Evolutionary conservation across 2,888 invertebrate genomes (phyloP), one percentile per base, ranked within the genome.

Genomic region (Orchestes rusci): DNA sequence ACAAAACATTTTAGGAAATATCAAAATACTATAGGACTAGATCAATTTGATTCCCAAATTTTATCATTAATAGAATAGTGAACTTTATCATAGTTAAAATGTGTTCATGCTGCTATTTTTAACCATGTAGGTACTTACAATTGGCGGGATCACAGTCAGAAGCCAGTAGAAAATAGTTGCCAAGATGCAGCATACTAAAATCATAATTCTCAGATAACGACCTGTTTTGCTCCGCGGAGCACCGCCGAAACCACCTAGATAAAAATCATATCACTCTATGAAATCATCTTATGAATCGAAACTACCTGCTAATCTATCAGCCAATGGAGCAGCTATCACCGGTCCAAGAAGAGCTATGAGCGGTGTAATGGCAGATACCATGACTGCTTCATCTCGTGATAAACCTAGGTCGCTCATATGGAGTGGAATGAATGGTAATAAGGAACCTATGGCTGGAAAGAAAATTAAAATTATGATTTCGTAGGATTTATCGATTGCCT

Each of bases 301-400:
- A 7, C 37, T 46, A 50, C 50, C 70, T 50, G 79, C 80, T 58
- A 73, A 73, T 69, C 77, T 78, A 67, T 92, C 91, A 36, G 89
- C 84, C 48, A 91, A 69, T 3, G 83, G 84, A 33, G 87, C 89
- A 4, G 81, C 77, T 20, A 89, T 66, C 2, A 86, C 70, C 0
- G 91, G 88, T 0, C 90, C 85, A 33, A 91, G 65, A 43, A 88
- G 74, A 2, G 89, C 84, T 13, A 88, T 73, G 56, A 85, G 77
- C 3, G 92, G 86, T 16, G 88, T 81, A 40, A 87, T 74, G 31
- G 84, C 80, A 42, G 85, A 88, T 57, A 92, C 80, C 43, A 83
- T 74, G 15, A 85, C 78, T 20, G 82, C 79, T 66, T 92, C 87
- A 39, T 79, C 76, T 50, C 78, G 70, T 39, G 81, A 80, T 53